Conservation (phyloP, 2,888 invertebrate genomes). For the Eledone cirrhosa region DNA sequence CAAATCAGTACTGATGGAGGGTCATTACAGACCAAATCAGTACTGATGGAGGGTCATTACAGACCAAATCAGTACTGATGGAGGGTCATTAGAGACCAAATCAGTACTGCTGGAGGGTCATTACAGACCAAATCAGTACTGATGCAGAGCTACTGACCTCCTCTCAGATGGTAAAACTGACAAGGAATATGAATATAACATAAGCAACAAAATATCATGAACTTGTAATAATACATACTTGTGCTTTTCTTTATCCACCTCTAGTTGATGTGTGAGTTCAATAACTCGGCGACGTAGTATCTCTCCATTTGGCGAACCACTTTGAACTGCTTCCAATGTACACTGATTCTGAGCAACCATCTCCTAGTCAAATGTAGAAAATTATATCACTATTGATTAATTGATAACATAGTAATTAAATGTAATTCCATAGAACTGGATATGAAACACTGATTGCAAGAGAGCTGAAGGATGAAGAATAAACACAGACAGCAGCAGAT, state of each 20-base stretch:
- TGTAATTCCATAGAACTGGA: no score
- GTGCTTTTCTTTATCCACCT: conserved; percentile 55
- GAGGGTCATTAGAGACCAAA: no score
- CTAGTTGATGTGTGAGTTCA: conserved; percentile 48
- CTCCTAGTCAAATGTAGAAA: conserved; percentile 62
- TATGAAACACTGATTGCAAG: no score
- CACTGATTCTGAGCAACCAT: conserved; percentile 69
- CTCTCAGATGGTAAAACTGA: conserved; percentile 13
- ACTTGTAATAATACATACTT: conserved; percentile 41
- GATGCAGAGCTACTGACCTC: no score
- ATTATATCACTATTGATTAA: neutral
- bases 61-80: no score
- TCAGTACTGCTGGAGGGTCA: no score
- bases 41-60: no score
- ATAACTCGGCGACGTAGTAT: conserved; percentile 56
- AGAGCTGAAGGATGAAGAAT: no score
- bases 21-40: no score
- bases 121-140: no score
- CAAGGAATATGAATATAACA: neutral
- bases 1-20: no score
- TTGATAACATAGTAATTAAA: neutral
- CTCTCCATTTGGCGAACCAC: conserved; percentile 68
- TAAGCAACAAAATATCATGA: neutral
- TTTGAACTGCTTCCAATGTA: conserved; percentile 70
- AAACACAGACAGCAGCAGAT: no score